These are phyloP conservation scores for Sminthurinus aureus DNA, from an alignment of 2,888 invertebrate species.

Conservation along the genomic window DNA sequence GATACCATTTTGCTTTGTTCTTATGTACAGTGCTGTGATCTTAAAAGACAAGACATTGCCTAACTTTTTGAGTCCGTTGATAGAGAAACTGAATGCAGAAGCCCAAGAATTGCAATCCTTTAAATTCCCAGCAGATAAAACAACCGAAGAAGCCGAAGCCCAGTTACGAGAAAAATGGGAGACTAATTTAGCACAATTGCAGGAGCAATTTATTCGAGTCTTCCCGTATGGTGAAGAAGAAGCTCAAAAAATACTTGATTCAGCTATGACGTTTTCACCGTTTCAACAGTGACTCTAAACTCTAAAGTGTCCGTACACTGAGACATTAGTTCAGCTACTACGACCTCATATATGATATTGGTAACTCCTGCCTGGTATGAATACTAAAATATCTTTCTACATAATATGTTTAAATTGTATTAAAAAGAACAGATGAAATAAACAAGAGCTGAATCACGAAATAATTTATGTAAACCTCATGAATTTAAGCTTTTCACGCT, in stretches of 20 bases:
- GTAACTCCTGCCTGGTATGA: no score
- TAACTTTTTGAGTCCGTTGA: slow-evolving; percentile 16
- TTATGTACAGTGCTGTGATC: slow-evolving; percentile 23
- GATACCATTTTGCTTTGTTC: neutral
- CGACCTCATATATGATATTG: no score
- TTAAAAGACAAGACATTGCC: slow-evolving; percentile 23
- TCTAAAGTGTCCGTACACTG: no score
- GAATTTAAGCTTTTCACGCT: no score
- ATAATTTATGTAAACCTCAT: no score
- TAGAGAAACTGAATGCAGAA: slow-evolving; percentile 21
- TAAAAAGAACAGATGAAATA: no score
- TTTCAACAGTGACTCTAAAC: no score
- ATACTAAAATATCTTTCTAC: no score
- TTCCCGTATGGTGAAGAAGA: slow-evolving; percentile 40
- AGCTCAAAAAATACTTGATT: slow-evolving; percentile 28
- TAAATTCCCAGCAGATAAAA: neutral
- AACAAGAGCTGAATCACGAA: no score
- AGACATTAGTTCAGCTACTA: no score
- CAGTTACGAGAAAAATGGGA: slow-evolving; percentile 11
- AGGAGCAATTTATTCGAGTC: slow-evolving; percentile 27
- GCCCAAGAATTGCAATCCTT: neutral
- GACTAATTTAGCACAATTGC: neutral
- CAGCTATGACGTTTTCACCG: no score
- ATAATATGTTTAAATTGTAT: no score
- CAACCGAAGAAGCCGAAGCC: neutral